Evolutionary conservation across 37 sponge, comb jelly and placozoan species (phyloP).

Genomic region (Beroe ovata): DNA sequence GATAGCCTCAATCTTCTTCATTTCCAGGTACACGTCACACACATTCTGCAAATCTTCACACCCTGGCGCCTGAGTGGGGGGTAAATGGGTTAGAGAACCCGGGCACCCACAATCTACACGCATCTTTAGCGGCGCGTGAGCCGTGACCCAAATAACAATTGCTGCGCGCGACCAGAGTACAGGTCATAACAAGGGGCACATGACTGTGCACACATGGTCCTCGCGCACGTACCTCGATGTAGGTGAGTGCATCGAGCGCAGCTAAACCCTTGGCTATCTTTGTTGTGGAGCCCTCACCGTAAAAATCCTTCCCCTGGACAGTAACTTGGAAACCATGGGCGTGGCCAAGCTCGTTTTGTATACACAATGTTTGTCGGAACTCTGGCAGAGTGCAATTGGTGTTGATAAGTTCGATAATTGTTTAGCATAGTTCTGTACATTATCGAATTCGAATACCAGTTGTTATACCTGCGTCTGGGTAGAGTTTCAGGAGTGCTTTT

Average conservation of each 20-base stretch:
- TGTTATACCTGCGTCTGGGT: slow-evolving; percentile 12
- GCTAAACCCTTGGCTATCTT: slow-evolving; percentile 29
- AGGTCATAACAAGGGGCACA: too few relatives aligned
- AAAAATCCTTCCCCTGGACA: not conserved
- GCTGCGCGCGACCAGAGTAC: too few relatives aligned
- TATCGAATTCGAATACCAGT: too few relatives aligned
- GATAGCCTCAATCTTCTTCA: slow-evolving; percentile 23
- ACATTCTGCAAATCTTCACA: not conserved
- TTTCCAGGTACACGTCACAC: slow-evolving; percentile 12
- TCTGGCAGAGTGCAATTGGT: not conserved
- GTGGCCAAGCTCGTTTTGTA: slow-evolving; percentile 27
- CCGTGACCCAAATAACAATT: too few relatives aligned
- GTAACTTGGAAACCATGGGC: not conserved
- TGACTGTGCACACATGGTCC: too few relatives aligned
- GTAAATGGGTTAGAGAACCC: too few relatives aligned
- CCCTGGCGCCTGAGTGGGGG: slow-evolving; percentile 42
- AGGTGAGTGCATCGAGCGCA: slow-evolving; percentile 9
- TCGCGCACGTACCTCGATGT: slow-evolving; percentile 50
- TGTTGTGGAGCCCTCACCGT: slow-evolving; percentile 24
- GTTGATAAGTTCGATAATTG: too few relatives aligned
- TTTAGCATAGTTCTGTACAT: too few relatives aligned
- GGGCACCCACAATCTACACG: too few relatives aligned
- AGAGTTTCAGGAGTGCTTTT: not conserved
- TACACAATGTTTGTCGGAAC: slow-evolving; percentile 1
- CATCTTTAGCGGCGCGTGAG: too few relatives aligned